Evolutionary conservation across 2,797 vertebrate species (phyloP), one percentile per base, ranked within the genome.

Genomic region (Oophaga sylvatica): DNA sequence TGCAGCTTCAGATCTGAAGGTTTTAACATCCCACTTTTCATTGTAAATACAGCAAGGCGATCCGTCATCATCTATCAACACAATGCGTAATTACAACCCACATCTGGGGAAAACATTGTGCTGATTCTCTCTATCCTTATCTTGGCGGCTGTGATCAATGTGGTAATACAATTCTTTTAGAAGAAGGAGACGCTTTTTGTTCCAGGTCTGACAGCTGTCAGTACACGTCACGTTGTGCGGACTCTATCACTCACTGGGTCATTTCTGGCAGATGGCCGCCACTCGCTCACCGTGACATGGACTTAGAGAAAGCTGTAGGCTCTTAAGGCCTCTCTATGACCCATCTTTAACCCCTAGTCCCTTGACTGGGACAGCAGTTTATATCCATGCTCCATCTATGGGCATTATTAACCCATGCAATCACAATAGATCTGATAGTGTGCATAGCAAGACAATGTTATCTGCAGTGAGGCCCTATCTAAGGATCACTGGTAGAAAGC

Each of bases 21-120:
- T 81, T 86, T 45, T 82, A 81, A 68, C 87, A 89, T 83, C 56
- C 75, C 73, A 86, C 84, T 86, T 83, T 89, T 89, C 80, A 89
- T 86, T 86, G 84, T 71, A 86, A 83, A 89, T 86, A 89, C 88
- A 86, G 84, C 88, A 16, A 71, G 84, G 88, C 80, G 56, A 89
- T 89, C 80, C 88, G 60, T 89, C 88, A 89, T 89, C 84, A 65
- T 89, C 88, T 86, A 60, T 89, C 88, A 89, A 86, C 88, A 89
- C 88, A 83, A 86, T 83, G 88, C 79, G 63, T 83, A 83, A 89
- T 89, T 89, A 89, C 88, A 83, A 86, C 79, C 62, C 84, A 86
- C 88, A 89, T 89, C 88, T 89, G 88, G 84, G 83, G 80, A 86
- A 86, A 89, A 89, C 84, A 89, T 89, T 83, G 57, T 73, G 63